A percentile compares a stretch with the other conserved stretches of the same genome.
These are phyloP conservation scores for Hepsetus odoe DNA, from an alignment of 2,113 vertebrate genomes.

Conservation along the genomic window DNA sequence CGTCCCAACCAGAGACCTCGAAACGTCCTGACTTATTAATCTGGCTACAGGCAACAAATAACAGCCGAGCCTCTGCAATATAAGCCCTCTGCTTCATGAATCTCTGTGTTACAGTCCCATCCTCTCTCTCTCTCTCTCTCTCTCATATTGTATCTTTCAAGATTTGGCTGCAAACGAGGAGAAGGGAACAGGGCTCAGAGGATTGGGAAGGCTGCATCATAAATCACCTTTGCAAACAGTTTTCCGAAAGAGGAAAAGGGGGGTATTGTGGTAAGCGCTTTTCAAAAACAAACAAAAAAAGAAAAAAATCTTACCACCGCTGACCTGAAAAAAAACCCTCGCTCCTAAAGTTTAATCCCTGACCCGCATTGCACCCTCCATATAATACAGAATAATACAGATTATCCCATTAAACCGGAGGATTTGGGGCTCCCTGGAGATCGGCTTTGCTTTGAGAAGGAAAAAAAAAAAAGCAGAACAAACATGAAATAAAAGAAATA, in stretches of 20 bases:
- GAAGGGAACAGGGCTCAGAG: neutral
- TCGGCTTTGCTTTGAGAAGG: neutral
- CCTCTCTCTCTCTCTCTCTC: neutral
- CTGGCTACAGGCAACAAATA: neutral
- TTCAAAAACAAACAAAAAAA: neutral
- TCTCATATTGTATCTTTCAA: neutral
- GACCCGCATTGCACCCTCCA: neutral
- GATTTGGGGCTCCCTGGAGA: neutral
- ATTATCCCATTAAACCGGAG: neutral
- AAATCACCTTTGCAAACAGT: neutral
- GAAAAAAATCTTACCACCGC: neutral
- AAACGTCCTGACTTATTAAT: neutral
- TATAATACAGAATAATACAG: neutral
- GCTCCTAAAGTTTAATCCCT: neutral
- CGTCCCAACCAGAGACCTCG: neutral
- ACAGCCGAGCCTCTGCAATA: neutral
- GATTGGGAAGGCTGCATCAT: neutral
- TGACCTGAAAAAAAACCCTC: neutral
- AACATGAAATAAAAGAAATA: too few species aligned
- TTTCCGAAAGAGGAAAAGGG: neutral
- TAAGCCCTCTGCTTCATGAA: neutral
- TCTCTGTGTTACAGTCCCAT: neutral
- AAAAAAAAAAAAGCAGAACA: neutral
- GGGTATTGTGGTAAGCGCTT: neutral
- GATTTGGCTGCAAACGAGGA: neutral